Evolutionary conservation across 2,113 vertebrate species (phyloP).

Genomic region (Scomber scombrus): DNA sequence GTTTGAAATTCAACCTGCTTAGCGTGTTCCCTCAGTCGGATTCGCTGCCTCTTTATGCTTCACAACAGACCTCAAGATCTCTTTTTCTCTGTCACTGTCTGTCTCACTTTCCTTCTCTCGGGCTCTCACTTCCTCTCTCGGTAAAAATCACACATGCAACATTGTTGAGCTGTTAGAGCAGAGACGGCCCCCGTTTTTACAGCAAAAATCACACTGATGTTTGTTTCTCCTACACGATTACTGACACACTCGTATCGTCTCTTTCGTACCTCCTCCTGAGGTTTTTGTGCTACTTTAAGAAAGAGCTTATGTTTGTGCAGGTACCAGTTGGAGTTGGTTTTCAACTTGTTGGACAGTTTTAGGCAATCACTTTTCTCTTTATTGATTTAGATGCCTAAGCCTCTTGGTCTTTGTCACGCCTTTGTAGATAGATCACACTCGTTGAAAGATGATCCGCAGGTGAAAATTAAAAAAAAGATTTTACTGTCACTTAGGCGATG

Average conservation of each 20-base stretch:
- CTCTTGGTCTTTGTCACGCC: constrained; percentile 75
- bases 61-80: constrained; percentile 69
- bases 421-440: constrained; percentile 77
- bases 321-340: constrained; percentile 61
- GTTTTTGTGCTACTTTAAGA: constrained; percentile 60
- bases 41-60: constrained; percentile 72
- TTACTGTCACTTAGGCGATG: constrained; percentile 71
- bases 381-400: constrained; percentile 85
- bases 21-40: constrained; percentile 54
- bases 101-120: constrained; percentile 31
- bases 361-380: constrained; percentile 84
- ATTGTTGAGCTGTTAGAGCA: constrained; percentile 7
- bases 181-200: constrained; percentile 30
- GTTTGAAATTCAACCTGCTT: constrained; percentile 11
- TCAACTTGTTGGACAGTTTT: constrained; percentile 60
- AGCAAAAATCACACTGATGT: constrained; percentile 45
- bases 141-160: constrained; percentile 34
- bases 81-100: constrained; percentile 26
- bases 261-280: constrained; percentile 45
- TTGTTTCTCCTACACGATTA: constrained; percentile 18
- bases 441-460: constrained; percentile 61
- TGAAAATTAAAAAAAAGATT: constrained; percentile 69
- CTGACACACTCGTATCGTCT: constrained; percentile 25
- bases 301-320: constrained; percentile 58
- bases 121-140: constrained; percentile 43